These are phyloP conservation scores for Lithophane ornitopus DNA, from an alignment of 2,888 invertebrate genomes.

Conservation along the genomic window DNA sequence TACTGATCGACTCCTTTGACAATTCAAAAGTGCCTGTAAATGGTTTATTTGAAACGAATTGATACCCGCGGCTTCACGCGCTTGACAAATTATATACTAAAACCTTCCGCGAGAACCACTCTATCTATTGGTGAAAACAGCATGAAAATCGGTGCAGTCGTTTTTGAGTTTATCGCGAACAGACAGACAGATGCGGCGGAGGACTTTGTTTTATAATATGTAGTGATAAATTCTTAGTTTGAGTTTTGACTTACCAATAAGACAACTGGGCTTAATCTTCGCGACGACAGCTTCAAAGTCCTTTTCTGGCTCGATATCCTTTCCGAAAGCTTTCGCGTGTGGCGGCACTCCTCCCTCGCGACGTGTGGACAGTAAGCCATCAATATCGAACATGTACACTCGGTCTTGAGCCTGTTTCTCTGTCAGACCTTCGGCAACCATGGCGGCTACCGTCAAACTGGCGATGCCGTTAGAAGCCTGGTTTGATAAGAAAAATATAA, in stretches of 20 bases:
- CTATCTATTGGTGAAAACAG: too few relatives aligned
- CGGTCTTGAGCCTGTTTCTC: slow-evolving; percentile 94
- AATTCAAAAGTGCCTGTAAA: not conserved
- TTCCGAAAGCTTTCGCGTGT: slow-evolving; percentile 94
- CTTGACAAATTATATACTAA: too few relatives aligned
- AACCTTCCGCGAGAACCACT: too few relatives aligned
- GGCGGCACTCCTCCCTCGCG: slow-evolving; percentile 92
- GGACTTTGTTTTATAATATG: too few relatives aligned
- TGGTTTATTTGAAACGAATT: too few relatives aligned
- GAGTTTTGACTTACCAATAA: slow-evolving; percentile 93
- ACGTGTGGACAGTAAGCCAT: slow-evolving; percentile 95
- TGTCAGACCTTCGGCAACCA: slow-evolving; percentile 93
- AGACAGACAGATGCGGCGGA: too few relatives aligned
- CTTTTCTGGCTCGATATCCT: slow-evolving; percentile 94
- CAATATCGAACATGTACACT: slow-evolving; percentile 99
- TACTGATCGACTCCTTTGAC: not conserved
- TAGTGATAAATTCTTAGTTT: not conserved
- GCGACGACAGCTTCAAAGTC: slow-evolving; percentile 95
- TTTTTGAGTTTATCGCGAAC: too few relatives aligned
- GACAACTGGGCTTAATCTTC: slow-evolving; percentile 95
- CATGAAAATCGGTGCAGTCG: too few relatives aligned
- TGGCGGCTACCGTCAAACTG: slow-evolving; percentile 96
- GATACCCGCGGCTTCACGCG: too few relatives aligned
- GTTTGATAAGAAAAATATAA: not conserved
- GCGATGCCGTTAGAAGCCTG: slow-evolving; percentile 98